A percentile compares a stretch with the other conserved stretches of the same genome.
Evolutionary conservation across 1,140 invertebrate species (phyloP).

Genomic region (Bombus cullumanus): DNA sequence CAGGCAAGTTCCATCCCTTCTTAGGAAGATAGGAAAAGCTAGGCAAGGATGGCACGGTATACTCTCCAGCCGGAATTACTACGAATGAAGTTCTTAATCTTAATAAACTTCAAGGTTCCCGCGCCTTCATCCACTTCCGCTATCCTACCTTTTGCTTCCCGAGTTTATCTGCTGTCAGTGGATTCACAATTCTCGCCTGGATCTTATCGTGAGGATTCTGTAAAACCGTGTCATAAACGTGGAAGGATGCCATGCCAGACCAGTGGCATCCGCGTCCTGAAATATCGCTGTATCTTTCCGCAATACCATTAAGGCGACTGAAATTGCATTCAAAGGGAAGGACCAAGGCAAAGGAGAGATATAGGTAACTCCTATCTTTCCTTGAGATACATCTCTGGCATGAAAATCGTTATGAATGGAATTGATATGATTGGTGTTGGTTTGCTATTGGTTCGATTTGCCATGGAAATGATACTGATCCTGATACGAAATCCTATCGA

Average conservation of each 20-base stretch:
- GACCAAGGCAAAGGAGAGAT: neutral
- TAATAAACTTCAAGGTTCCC: conserved; percentile 77
- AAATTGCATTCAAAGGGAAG: conserved; percentile 21
- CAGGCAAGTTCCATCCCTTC: conserved; percentile 37
- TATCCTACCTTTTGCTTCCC: neutral
- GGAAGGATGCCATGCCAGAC: neutral
- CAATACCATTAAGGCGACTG: conserved; percentile 41
- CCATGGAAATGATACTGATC: conserved; percentile 3
- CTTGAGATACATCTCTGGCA: conserved; percentile 2
- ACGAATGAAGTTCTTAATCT: conserved; percentile 80
- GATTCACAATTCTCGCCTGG: conserved; percentile 60
- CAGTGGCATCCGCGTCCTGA: conserved; percentile 34
- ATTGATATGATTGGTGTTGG: neutral
- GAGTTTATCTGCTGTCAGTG: conserved; percentile 65
- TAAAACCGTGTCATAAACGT: conserved; percentile 56
- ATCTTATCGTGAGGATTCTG: conserved; percentile 36
- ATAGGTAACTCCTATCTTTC: neutral
- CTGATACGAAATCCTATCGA: conserved; percentile 45
- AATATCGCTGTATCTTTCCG: conserved; percentile 54
- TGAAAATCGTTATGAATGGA: conserved; percentile 31
- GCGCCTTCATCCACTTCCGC: conserved; percentile 55
- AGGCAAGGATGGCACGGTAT: conserved; percentile 41
- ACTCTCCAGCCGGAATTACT: conserved; percentile 66
- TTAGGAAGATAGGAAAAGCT: conserved; percentile 51
- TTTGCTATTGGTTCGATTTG: neutral